Evolutionary conservation across 1,140 invertebrate species (phyloP).

Genomic region (Thaumetopoea pityocampa): DNA sequence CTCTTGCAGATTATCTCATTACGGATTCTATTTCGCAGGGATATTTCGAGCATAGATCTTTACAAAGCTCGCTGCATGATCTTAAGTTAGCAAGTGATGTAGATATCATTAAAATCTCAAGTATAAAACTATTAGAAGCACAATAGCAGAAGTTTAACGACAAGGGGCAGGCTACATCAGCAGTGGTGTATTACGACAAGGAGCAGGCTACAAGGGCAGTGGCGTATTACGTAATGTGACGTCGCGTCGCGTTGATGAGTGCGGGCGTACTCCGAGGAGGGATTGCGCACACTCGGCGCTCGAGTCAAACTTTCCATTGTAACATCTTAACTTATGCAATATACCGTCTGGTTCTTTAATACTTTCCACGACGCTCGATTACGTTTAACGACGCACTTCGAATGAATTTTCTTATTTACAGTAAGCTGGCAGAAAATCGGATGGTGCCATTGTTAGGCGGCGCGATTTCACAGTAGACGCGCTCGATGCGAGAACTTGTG

Average conservation of each 20-base stretch:
- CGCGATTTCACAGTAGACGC: conserved; percentile 56
- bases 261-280: conserved; percentile 50
- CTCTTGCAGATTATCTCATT: no score
- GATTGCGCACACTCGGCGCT: conserved; percentile 62
- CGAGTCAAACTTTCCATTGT: conserved; percentile 70
- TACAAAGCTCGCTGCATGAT: no score
- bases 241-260: conserved; percentile 36
- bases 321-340: conserved; percentile 73
- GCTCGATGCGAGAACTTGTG: conserved; percentile 48
- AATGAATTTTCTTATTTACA: conserved; percentile 72
- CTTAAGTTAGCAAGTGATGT: no score
- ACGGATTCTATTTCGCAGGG: no score
- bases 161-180: conserved; percentile 10
- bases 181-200: conserved; percentile 10
- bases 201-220: conserved; percentile 6
- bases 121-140: neutral
- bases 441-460: conserved; percentile 42
- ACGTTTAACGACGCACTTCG: conserved; percentile 63
- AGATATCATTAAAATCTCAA: neutral
- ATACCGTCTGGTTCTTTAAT: conserved; percentile 71
- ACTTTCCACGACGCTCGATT: conserved; percentile 70
- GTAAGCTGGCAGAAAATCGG: conserved; percentile 55
- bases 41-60: no score
- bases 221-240: conserved; percentile 27
- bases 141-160: conserved; percentile 1